Base-by-base conservation (phyloP, 2,113 vertebrate genomes). In the Dasyprocta punctata region DNA sequence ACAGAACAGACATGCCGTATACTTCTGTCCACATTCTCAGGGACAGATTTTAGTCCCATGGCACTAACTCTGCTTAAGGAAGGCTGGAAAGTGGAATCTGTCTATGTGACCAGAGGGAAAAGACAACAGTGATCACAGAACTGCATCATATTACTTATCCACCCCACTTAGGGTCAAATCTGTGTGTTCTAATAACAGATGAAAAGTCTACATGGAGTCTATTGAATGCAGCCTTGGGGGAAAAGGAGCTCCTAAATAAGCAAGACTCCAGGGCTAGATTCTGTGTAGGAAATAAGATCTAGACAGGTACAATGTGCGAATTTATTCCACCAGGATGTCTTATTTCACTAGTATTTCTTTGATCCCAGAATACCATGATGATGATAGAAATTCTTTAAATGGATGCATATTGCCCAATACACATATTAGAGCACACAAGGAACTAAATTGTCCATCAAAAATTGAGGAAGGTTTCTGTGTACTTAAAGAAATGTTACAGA, bases 191-290 rank as follows among this genome's bases (percentile, higher is more conserved):
- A 33, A 4, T 22, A 13, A 14, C 8, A 52, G 20, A 30, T 26
- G 49, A 33, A 13, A 77, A 58, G 33, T 13, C 52, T 44, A 28
- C 49, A 65, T 36, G 11, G 30, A 49, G 30, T 22, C 67, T 28
- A 1, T 16, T 44, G 12, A 38, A 38, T 13, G 10, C 7, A 10
- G 16, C 19, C 38, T 5, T 12, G 13, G 47, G 41, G 17, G 10
- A 7, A 36, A 10, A 6, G 0, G 0, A n/a, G 41, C 0, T 22
- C 7, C 7, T 13, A 17, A 11, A 0, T 1, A 14, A 11, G 2
- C 28, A 52, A 19, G 20, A 86, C 5, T 24, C 61, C 17, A 4
- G 13, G 47, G 30, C 58, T 41, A 24, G 61, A 33, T 24, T 28
- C 69, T 7, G 0, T 10, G 52, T 5, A 2, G 20, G 22, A 75